Conservation (phyloP, 2,888 invertebrate species). For the Drosophila trichaetosa region DNA sequence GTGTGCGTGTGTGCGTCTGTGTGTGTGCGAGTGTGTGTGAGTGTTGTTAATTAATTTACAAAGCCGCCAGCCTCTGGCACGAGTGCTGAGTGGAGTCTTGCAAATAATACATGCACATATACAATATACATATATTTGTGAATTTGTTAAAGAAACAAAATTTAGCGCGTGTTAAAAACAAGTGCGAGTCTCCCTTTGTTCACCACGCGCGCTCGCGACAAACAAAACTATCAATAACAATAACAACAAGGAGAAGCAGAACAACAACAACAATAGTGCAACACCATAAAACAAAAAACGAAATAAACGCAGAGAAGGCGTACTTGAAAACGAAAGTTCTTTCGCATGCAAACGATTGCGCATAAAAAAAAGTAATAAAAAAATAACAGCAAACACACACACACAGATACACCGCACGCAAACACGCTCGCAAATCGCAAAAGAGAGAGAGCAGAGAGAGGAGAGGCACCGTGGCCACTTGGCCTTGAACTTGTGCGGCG, state of each 20-base stretch:
- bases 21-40: slow-evolving; percentile 38
- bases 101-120: slow-evolving; percentile 50
- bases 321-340: slow-evolving; percentile 79
- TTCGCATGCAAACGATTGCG: slow-evolving; percentile 60
- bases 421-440: slow-evolving; percentile 4
- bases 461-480: slow-evolving; percentile 70
- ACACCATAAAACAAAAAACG: neutral
- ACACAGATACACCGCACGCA: slow-evolving; percentile 10
- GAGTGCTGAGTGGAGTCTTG: slow-evolving; percentile 33
- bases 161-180: slow-evolving; percentile 50
- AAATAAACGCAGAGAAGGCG: slow-evolving; percentile 26
- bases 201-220: slow-evolving; percentile 42
- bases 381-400: slow-evolving; percentile 19
- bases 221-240: slow-evolving; percentile 29
- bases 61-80: slow-evolving; percentile 47
- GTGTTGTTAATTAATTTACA: slow-evolving; percentile 77
- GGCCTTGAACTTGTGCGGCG: slow-evolving; percentile 78
- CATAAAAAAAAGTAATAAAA: slow-evolving; percentile 40
- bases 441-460: slow-evolving; percentile 28
- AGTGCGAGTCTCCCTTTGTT: slow-evolving; percentile 33
- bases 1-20: slow-evolving; percentile 41
- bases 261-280: slow-evolving; percentile 14
- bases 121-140: slow-evolving; percentile 23
- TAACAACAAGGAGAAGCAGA: slow-evolving; percentile 16
- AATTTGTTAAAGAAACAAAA: slow-evolving; percentile 46